phyloP scores from a whole-genome alignment of 1,140 invertebrate species.

The Carposina sasakii region DNA sequence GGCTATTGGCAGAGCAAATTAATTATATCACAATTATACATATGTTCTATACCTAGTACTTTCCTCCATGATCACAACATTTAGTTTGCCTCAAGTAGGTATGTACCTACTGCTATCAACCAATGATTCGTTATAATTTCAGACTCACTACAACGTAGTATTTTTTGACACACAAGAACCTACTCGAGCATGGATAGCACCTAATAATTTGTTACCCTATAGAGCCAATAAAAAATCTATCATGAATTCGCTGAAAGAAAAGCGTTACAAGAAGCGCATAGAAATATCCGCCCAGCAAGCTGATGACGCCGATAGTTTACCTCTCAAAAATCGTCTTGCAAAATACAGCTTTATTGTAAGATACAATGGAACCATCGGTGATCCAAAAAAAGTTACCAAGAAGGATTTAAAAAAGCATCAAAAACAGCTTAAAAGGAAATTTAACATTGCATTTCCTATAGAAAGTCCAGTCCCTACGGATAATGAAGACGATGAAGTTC shows the following conservation, averaged over 20 bases:
- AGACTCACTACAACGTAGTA: conserved; percentile 77
- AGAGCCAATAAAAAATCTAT: conserved; percentile 32
- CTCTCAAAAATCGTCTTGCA: conserved; percentile 46
- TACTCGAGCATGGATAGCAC: conserved; percentile 72
- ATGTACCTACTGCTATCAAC: too few species aligned
- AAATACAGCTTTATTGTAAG: conserved; percentile 66
- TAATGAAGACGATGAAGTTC: conserved; percentile 13
- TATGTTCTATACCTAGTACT: too few species aligned
- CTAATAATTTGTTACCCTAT: conserved; percentile 58
- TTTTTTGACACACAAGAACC: conserved; percentile 74
- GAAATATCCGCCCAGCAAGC: conserved; percentile 47
- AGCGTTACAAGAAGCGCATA: conserved; percentile 41
- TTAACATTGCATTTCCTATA: conserved; percentile 35
- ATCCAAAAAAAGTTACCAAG: conserved; percentile 40
- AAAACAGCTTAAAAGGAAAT: conserved; percentile 41
- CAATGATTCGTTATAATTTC: too few species aligned
- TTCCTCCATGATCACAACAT: too few species aligned
- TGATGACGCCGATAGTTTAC: conserved; percentile 47
- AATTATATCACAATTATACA: too few species aligned
- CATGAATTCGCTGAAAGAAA: conserved; percentile 22
- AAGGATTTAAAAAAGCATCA: conserved; percentile 32
- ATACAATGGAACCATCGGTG: conserved; percentile 45
- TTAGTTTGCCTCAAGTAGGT: too few species aligned
- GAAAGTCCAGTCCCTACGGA: conserved; percentile 35
- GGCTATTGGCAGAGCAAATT: too few species aligned